Conservation (phyloP, 2,888 invertebrate genomes). For the Conomelus anceps region DNA sequence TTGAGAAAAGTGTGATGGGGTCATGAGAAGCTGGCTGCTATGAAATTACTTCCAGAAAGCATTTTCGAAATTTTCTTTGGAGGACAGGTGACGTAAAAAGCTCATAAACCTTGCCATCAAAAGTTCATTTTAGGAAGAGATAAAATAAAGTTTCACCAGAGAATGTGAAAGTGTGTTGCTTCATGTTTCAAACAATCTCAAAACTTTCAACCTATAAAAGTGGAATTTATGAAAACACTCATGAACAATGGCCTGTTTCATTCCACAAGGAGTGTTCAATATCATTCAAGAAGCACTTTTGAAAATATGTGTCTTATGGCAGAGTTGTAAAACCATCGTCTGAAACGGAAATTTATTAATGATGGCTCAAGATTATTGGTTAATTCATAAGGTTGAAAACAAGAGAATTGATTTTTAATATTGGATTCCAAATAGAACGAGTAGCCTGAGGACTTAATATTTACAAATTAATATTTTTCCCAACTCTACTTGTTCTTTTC, state of each 20-base stretch:
- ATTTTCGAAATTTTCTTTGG: background rate
- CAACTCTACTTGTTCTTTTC: no score
- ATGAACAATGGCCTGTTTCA: background rate
- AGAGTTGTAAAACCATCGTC: background rate
- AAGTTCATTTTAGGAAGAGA: background rate
- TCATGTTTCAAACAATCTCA: background rate
- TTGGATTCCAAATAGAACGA: no score
- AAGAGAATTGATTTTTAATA: no score
- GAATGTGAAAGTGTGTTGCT: background rate
- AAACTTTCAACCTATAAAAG: background rate
- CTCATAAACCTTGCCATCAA: background rate
- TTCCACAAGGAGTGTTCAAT: background rate
- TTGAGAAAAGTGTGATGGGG: background rate
- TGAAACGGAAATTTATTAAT: background rate
- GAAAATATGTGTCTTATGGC: background rate
- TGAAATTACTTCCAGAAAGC: background rate
- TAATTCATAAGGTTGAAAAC: no score
- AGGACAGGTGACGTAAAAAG: background rate
- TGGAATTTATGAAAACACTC: background rate
- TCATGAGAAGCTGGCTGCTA: background rate
- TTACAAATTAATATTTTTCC: no score
- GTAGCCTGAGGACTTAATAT: no score
- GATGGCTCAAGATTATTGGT: background rate
- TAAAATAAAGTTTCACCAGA: background rate
- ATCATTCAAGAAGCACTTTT: background rate